Evolutionary conservation across 2,113 vertebrate genomes (phyloP), one percentile per base, ranked within the genome.

Genomic region (Jacana jacana): DNA sequence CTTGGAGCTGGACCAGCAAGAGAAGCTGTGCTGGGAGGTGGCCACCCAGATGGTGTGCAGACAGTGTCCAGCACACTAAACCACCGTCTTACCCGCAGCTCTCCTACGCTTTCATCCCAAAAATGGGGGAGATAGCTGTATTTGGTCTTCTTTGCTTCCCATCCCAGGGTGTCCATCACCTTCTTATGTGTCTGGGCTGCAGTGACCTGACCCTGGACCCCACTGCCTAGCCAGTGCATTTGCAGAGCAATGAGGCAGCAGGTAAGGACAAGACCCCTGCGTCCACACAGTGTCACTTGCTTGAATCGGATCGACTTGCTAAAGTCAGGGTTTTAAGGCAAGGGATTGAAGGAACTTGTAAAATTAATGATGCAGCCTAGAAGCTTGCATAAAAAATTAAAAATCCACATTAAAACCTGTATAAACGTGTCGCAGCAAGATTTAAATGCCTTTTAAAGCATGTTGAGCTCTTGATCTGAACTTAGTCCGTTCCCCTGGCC

Each of bases 311-410:
- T 17, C 1, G 1, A 77, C 76, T 42, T 55, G n/a, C 79, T 65
- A 33, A 89, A 91, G 11, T 17, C 72, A 55, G 35, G 27, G 42
- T n/a, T 83, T 75, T 55, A 90, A 83, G 35, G 24, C 51, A 78
- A 78, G 60, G 51, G 51, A 81, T 11, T 24, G 72, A 81, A 54
- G 57, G 55, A 57, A 92, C 52, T 78, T 81, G 48, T 93, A 93
- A 93, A 97, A 96, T 91, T 88, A 97, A 89, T 92, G 88, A 86
- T 12, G 93, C 80, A 79, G 72, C 15, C 79, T 28, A 79, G 68
- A 40, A 95, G 84, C 39, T 65, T 60, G 57, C 92, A 96, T 96
- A 61, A 95, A 97, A 96, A 95, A 96, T 93, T 96, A 91, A 93
- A 97, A 93, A 73, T 82, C 57, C 39, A 28, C 33, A 89, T 92